Conservation (phyloP, 2,113 vertebrate genomes). For the Pogona vitticeps region DNA sequence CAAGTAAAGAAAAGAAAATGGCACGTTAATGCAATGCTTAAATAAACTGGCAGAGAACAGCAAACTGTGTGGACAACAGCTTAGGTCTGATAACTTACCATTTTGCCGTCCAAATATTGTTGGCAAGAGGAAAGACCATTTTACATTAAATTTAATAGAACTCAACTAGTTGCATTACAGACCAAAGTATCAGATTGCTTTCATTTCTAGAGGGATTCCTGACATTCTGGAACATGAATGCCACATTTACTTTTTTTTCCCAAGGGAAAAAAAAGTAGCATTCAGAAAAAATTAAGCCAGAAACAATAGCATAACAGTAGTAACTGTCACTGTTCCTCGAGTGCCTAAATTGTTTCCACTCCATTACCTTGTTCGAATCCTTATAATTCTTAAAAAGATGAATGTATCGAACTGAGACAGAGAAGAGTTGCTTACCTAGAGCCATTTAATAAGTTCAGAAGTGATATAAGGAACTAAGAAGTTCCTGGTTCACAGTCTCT, state of each 20-base stretch:
- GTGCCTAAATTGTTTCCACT: not conserved
- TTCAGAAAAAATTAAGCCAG: not conserved
- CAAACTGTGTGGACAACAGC: slow-evolving; percentile 56
- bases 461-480: not conserved
- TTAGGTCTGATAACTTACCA: slow-evolving; percentile 84
- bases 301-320: not conserved
- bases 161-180: slow-evolving; percentile 51
- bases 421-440: not conserved
- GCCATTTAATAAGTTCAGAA: not conserved
- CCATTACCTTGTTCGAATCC: not conserved
- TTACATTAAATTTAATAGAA: slow-evolving; percentile 77
- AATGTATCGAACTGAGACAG: not conserved
- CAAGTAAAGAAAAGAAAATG: slow-evolving; percentile 67
- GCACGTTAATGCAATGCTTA: slow-evolving; percentile 46
- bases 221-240: not conserved
- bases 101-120: slow-evolving; percentile 78
- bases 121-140: slow-evolving; percentile 82
- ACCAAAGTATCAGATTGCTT: slow-evolving; percentile 39
- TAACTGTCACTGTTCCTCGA: not conserved
- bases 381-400: not conserved
- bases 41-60: slow-evolving; percentile 1
- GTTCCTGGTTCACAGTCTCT: not conserved
- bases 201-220: not conserved
- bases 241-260: not conserved
- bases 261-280: not conserved